Percentiles rank a stretch among this genome's conserved stretches.
phyloP scores from a whole-genome alignment of 2,797 vertebrate species.

The Sebastes nivosus region DNA sequence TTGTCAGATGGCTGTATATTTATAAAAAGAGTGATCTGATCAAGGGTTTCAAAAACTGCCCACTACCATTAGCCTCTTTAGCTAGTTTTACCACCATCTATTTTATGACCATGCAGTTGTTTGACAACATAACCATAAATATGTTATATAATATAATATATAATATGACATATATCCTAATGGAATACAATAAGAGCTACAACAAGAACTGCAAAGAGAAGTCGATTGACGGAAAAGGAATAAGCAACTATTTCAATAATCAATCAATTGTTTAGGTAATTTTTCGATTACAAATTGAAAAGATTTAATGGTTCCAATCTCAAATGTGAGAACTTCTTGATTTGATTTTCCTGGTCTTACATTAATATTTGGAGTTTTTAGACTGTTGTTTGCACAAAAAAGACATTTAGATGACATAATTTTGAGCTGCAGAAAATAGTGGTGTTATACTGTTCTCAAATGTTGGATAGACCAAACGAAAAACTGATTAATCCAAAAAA shows the following conservation, averaged over 20 bases:
- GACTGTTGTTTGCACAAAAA: background rate
- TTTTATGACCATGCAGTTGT: background rate
- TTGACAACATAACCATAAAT: background rate
- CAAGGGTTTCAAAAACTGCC: constrained; percentile 5
- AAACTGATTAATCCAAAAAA: background rate
- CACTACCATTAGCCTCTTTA: background rate
- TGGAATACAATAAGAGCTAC: background rate
- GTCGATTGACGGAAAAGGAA: too few species aligned
- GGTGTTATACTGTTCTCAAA: background rate
- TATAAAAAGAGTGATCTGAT: constrained; percentile 28
- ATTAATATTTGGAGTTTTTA: background rate
- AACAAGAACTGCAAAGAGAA: background rate
- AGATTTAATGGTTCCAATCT: background rate
- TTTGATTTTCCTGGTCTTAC: background rate
- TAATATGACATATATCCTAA: too few species aligned
- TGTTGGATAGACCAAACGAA: too few species aligned
- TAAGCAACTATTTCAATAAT: background rate
- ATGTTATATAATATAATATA: too few species aligned
- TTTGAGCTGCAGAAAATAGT: background rate
- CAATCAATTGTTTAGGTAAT: background rate
- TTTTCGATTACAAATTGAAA: background rate
- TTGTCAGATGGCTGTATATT: background rate
- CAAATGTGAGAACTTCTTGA: background rate
- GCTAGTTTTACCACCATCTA: constrained; percentile 9
- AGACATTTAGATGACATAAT: accelerated